Conservation (phyloP, 2,113 vertebrate species). For the Castor canadensis region DNA sequence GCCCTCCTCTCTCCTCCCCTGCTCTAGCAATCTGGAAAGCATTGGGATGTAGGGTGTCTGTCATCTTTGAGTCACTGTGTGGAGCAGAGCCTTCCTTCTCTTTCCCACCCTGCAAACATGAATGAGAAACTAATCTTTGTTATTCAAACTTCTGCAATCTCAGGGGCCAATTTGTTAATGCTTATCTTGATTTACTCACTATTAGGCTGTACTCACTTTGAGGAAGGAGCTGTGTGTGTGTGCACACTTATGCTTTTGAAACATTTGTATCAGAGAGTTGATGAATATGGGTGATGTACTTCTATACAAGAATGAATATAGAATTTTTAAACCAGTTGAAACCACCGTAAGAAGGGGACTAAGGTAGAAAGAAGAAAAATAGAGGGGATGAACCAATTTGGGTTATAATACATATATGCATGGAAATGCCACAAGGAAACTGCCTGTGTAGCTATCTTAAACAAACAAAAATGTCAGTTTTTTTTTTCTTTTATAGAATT, state of each 20-base stretch:
- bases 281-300: too few relatives aligned
- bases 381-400: too few relatives aligned
- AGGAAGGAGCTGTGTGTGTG: neutral
- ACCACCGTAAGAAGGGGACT: too few relatives aligned
- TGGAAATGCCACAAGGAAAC: too few relatives aligned
- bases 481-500: too few relatives aligned
- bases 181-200: neutral
- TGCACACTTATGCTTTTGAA: neutral
- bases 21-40: neutral
- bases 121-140: neutral
- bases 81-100: neutral
- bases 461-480: too few relatives aligned
- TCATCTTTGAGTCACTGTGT: neutral
- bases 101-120: neutral
- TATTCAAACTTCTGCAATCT: neutral
- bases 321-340: too few relatives aligned
- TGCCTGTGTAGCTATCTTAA: too few relatives aligned
- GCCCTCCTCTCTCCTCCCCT: neutral
- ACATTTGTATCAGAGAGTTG: too few relatives aligned
- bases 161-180: neutral
- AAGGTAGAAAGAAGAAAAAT: too few relatives aligned
- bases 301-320: too few relatives aligned
- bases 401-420: too few relatives aligned
- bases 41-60: fast-evolving
- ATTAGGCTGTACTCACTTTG: neutral